These are phyloP conservation scores for Lasioglossum baleicum DNA, from an alignment of 1,140 invertebrate species.

Conservation along the genomic window DNA sequence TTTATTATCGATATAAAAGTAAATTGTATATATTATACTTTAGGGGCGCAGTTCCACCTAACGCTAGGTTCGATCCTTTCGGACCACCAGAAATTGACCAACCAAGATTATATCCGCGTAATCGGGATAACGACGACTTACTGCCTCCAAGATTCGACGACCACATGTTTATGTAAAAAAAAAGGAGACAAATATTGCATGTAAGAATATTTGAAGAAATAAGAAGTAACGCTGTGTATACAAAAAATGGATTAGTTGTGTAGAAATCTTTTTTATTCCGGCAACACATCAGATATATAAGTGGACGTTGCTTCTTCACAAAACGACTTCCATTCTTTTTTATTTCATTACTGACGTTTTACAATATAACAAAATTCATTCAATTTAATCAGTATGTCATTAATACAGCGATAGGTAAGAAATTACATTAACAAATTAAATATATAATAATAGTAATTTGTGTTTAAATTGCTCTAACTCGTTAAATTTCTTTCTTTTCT, in stretches of 20 bases:
- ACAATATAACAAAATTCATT: slow-evolving; percentile 67
- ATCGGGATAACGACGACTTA: slow-evolving; percentile 87
- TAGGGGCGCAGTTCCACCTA: slow-evolving; percentile 86
- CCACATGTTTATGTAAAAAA: slow-evolving; percentile 84
- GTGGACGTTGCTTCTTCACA: slow-evolving; percentile 57
- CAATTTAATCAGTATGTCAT: slow-evolving; percentile 55
- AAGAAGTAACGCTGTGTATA: neutral
- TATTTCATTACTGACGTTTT: slow-evolving; percentile 67
- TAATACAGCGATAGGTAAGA: slow-evolving; percentile 52
- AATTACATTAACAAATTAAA: slow-evolving; percentile 66
- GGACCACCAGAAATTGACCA: slow-evolving; percentile 82
- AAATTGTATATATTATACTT: slow-evolving; percentile 47
- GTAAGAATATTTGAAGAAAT: neutral
- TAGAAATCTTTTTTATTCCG: slow-evolving; percentile 33
- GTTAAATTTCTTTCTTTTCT: slow-evolving; percentile 53
- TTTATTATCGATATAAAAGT: too few species aligned
- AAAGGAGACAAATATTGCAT: neutral
- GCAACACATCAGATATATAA: slow-evolving; percentile 15
- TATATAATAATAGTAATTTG: slow-evolving; percentile 59
- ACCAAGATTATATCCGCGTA: slow-evolving; percentile 63
- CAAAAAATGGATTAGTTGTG: neutral
- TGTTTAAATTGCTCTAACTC: slow-evolving; percentile 63
- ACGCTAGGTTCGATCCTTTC: slow-evolving; percentile 91
- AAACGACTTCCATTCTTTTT: slow-evolving; percentile 72
- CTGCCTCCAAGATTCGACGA: slow-evolving; percentile 87